Base-by-base conservation (phyloP, 1,140 invertebrate species). In the Dinoponera quadriceps region DNA sequence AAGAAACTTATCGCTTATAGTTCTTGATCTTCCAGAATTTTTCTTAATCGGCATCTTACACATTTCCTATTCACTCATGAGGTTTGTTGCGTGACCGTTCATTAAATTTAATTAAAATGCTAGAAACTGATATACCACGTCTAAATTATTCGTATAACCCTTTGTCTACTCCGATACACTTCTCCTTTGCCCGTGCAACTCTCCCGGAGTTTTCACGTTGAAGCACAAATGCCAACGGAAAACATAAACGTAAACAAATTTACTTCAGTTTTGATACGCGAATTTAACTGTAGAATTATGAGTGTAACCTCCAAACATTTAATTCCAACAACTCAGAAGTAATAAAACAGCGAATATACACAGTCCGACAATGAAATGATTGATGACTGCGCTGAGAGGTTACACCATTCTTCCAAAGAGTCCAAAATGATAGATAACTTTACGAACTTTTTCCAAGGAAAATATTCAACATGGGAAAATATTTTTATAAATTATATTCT, bases 51-150 rank as follows among this genome's bases (percentile, higher is more conserved):
- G 57, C 57, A 88, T 85, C 83, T 88, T 82, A 85, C 65, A 88
- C 73, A 51, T 85, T 88, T 88, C 86, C 87, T 80, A 88, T 88
- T 71, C 83, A 80, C 66, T 54, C 82, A 82, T 69, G 77, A 82
- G 63, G 60, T 87, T 75, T 49, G 27, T 75, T 72, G 49, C 75
- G 87, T 85, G 85, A 68, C 74, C 57, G 60, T 57, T 85, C 86
- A 81, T 88, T 88, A 88, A 88, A 88, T 85, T 88, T 88, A 80
- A 88, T 88, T 88, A 88, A 88, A 88, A 88, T 48, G 85, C 48
- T 88, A 88, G 87, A 88, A 88, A 88, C 48, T 22, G 60, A 83
- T 49, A 62, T 78, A 44, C 5, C 75, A 20, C 38, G 48, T 78
- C 65, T 65, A 44, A 80, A 51, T 80, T 38, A 80, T 80, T 80